Conservation (phyloP, 1,140 invertebrate species). For the Lucilia sericata region DNA sequence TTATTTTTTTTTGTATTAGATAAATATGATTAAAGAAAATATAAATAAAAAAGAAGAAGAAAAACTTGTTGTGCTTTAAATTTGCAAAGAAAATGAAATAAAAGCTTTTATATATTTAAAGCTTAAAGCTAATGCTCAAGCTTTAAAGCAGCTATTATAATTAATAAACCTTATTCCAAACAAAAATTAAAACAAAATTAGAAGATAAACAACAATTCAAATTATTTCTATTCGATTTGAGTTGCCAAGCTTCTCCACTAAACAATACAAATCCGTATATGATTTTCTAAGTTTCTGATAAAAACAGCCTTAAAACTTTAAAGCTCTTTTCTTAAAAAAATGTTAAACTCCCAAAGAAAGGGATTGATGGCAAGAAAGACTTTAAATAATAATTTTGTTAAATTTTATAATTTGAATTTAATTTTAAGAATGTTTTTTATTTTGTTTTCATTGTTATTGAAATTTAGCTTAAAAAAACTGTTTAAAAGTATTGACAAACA, state of each 20-base stretch:
- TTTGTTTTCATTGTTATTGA: background rate
- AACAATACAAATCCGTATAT: slow-evolving; percentile 46
- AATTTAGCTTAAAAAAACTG: background rate
- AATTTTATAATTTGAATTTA: background rate
- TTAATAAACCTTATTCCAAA: slow-evolving; percentile 15
- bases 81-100: slow-evolving; percentile 3
- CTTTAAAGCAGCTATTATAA: background rate
- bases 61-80: slow-evolving; percentile 23
- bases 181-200: background rate
- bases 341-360: no score
- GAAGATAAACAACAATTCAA: background rate
- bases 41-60: slow-evolving; percentile 27
- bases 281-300: slow-evolving; percentile 19
- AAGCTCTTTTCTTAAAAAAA: background rate
- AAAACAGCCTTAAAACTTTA: slow-evolving; percentile 24
- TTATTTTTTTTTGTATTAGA: slow-evolving; percentile 7
- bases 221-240: slow-evolving; percentile 22
- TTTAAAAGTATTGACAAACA: background rate
- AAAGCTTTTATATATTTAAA: slow-evolving; percentile 37
- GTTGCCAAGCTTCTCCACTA: slow-evolving; percentile 34
- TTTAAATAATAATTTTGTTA: background rate
- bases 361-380: background rate
- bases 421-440: background rate
- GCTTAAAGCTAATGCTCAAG: slow-evolving; percentile 41
- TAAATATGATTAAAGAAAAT: slow-evolving; percentile 20